A percentile compares a stretch with the other conserved stretches of the same genome.
phyloP scores from a whole-genome alignment of 2,797 vertebrate genomes.

The Bradypus variegatus region DNA sequence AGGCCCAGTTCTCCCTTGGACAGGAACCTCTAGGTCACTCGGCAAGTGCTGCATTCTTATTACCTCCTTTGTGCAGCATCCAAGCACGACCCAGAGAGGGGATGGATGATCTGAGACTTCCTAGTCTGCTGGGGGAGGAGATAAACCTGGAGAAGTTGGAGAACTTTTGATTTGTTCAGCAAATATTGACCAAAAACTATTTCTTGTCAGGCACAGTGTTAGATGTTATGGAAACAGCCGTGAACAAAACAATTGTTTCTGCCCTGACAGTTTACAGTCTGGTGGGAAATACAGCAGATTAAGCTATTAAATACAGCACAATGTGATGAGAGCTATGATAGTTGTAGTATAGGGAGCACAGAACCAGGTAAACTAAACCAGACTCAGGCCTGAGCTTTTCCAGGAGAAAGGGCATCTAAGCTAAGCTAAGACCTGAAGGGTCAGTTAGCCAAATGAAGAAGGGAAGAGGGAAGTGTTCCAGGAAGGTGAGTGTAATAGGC shows the following conservation, averaged over 20 bases:
- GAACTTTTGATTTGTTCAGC: neutral
- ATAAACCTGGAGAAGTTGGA: too few species aligned
- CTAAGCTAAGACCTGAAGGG: neutral
- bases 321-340: rapidly evolving
- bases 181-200: neutral
- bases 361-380: neutral
- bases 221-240: neutral
- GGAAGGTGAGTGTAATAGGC: neutral
- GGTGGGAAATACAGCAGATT: neutral
- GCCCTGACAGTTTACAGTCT: neutral
- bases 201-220: neutral
- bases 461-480: rapidly evolving
- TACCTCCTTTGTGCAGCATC: neutral
- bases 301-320: neutral
- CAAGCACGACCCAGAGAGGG: neutral
- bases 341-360: neutral
- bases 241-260: neutral
- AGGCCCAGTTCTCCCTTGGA: neutral
- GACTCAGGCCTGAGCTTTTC: neutral
- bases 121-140: neutral
- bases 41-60: neutral
- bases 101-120: neutral
- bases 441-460: neutral
- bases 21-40: neutral
- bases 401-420: neutral